phyloP scores from a whole-genome alignment of 2,888 invertebrate species.

The Papilio demoleus region DNA sequence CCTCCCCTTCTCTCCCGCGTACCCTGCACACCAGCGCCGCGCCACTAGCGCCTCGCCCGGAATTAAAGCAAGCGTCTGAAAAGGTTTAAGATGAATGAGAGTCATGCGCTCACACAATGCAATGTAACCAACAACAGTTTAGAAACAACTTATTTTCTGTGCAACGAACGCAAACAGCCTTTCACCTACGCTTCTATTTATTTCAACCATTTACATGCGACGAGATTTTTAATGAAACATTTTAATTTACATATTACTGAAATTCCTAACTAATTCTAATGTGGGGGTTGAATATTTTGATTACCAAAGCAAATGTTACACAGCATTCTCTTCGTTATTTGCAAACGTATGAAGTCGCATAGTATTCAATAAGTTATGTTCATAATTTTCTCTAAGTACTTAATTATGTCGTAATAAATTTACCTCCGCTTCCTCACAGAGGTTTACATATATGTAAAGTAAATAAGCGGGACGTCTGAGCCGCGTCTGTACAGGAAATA shows the following conservation, averaged over 20 bases:
- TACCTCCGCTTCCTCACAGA: constrained; percentile 42
- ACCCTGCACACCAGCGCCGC: constrained; percentile 51
- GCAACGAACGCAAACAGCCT: constrained; percentile 66
- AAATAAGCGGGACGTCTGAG: constrained; percentile 49
- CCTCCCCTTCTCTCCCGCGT: constrained; percentile 33
- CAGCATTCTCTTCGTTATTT: not conserved
- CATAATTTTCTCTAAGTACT: not conserved
- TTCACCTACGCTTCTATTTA: constrained; percentile 58
- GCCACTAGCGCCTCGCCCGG: constrained; percentile 68
- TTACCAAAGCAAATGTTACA: not conserved
- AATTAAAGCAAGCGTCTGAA: constrained; percentile 76
- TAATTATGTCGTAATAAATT: not conserved
- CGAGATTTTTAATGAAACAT: not conserved
- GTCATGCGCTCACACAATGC: constrained; percentile 69
- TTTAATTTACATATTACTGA: constrained; percentile 15
- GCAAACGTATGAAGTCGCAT: not conserved
- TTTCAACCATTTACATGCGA: constrained; percentile 22
- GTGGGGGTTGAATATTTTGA: not conserved
- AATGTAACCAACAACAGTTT: constrained; percentile 75
- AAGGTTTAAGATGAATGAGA: constrained; percentile 79
- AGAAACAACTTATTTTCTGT: constrained; percentile 75
- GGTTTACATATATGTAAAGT: constrained; percentile 42
- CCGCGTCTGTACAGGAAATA: constrained; percentile 75
- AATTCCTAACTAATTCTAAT: not conserved
- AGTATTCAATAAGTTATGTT: not conserved